phyloP scores from a whole-genome alignment of 2,113 vertebrate species.

The Tichodroma muraria region DNA sequence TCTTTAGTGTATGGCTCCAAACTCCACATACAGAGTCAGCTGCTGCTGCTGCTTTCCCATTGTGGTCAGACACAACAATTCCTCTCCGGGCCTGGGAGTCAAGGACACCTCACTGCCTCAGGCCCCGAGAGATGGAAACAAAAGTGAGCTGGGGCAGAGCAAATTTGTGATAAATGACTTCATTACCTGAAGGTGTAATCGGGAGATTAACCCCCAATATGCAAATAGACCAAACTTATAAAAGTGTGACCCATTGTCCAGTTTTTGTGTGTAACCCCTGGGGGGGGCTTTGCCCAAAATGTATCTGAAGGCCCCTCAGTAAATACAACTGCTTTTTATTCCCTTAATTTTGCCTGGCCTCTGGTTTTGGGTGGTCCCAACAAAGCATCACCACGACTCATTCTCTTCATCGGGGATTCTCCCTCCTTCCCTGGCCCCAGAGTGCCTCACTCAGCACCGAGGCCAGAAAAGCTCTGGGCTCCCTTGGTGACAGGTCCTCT shows the following conservation, averaged over 20 bases:
- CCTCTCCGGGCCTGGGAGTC: neutral
- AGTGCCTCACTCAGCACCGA: neutral
- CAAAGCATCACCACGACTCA: neutral
- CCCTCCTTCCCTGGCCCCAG: neutral
- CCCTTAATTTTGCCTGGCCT: neutral
- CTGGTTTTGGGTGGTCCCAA: no score
- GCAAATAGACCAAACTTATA: neutral
- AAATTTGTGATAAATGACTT: neutral
- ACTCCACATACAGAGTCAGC: neutral
- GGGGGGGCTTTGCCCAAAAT: neutral
- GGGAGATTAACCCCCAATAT: neutral
- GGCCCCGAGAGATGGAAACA: fast-evolving
- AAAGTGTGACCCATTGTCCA: no score
- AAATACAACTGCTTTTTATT: neutral
- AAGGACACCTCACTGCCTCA: neutral
- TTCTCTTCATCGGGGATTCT: fast-evolving
- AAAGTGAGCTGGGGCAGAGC: neutral
- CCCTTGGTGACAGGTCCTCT: neutral
- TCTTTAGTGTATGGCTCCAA: fast-evolving
- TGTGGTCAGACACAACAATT: neutral
- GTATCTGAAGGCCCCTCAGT: neutral
- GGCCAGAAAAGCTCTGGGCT: neutral
- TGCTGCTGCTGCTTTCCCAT: neutral
- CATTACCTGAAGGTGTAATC: neutral
- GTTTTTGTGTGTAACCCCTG: neutral